Base-by-base conservation (phyloP, 2,113 vertebrate genomes). In the Oreotragus oreotragus region DNA sequence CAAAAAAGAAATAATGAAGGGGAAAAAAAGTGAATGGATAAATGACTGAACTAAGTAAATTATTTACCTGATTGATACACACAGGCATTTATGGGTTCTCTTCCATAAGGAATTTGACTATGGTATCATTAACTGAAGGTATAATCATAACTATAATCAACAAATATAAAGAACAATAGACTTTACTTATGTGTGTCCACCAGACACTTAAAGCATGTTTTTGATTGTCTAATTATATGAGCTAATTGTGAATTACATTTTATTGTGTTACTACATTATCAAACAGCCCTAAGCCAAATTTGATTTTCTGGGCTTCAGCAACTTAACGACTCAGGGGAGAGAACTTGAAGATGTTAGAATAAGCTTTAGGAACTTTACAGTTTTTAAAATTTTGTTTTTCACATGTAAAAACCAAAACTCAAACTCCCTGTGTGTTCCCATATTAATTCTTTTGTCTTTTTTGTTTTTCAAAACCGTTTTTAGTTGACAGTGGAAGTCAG, bases 231-330 rank as follows among this genome's bases (percentile, higher is more conserved):
- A 98, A 97, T 98, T 97, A 97, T 7, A 36, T 86, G 76, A 95
- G 49, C 60, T 70, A 96, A 97, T 96, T 94, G 97, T 62, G 90
- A 98, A 98, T 98, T 90, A 90, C 62, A 95, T 92, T 90, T 97
- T 66, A 91, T 49, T 92, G 57, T 64, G 57, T 53, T 98, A 96
- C 97, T 94, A 73, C 23, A 96, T 10, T 83, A 97, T 94, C 8
- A 97, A 92, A 92, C 2, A 96, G 90, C 70, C 87, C n/a, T 96
- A 79, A 84, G 96, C 43, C 13, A 90, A 97, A 91, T 95, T 93
- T 97, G 96, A 97, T 94, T 95, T 96, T 98, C 94, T 97, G 27
- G 89, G 43, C 88, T 96, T 97, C 47, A 96, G 84, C 16, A 95
- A 77, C 93, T 91, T 79, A 97, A 91, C 96, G 58, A 88, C 96